phyloP scores from a whole-genome alignment of 2,888 invertebrate species.

The Acanthosepion esculentum region DNA sequence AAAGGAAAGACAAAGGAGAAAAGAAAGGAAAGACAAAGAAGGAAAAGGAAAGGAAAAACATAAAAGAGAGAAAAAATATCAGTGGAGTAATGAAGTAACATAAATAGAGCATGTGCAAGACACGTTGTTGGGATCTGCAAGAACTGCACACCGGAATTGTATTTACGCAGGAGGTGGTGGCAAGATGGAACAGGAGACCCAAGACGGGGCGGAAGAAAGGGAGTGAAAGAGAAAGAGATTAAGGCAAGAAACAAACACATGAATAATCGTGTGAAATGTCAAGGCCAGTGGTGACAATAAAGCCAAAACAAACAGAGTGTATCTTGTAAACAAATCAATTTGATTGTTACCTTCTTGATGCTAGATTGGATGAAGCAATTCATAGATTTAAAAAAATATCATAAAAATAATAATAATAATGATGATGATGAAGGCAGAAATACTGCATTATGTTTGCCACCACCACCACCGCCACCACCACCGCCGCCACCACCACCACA shows the following conservation, averaged over 20 bases:
- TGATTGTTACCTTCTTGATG: neutral
- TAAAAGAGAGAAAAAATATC: neutral
- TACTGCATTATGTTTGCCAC: too few relatives aligned
- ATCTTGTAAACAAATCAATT: constrained; percentile 33
- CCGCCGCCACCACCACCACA: too few relatives aligned
- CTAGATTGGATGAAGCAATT: neutral
- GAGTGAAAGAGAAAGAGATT: neutral
- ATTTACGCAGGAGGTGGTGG: neutral
- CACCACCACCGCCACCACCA: too few relatives aligned
- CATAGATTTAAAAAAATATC: neutral
- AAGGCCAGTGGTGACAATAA: neutral
- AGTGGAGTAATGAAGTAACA: neutral
- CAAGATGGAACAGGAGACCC: neutral
- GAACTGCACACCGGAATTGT: neutral
- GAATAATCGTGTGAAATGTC: constrained; percentile 21
- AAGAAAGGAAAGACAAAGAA: neutral
- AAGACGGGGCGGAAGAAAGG: neutral
- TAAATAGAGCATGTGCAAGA: constrained; percentile 3
- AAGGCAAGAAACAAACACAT: neutral
- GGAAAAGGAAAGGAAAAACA: neutral
- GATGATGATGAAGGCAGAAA: too few relatives aligned
- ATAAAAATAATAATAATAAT: too few relatives aligned
- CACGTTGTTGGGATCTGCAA: neutral
- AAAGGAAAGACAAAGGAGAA: too few relatives aligned
- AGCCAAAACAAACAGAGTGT: neutral